Conservation (phyloP, 1,140 invertebrate genomes). For the Halyomorpha halys region DNA sequence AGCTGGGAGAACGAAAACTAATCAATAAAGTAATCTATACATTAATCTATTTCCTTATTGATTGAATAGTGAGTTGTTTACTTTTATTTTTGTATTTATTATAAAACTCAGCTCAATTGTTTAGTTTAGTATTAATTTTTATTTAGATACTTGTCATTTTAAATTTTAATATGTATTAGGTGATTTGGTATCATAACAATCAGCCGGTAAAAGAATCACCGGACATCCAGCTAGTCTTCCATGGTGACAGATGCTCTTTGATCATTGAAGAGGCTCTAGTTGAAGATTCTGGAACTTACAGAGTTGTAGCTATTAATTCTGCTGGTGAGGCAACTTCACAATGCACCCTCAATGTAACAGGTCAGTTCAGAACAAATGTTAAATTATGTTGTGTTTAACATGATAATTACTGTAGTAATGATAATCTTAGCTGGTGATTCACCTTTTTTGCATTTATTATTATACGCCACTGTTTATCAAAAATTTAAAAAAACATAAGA, state of each 20-base stretch:
- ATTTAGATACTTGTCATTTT: not conserved
- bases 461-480: no score
- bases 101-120: no score
- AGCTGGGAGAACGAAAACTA: no score
- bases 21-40: no score
- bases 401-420: no score
- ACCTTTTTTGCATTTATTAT: no score
- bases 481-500: no score
- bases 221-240: constrained; percentile 68
- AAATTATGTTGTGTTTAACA: no score
- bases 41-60: no score
- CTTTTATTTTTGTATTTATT: no score
- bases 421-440: no score
- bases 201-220: constrained; percentile 72
- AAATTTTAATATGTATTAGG: constrained; percentile 35
- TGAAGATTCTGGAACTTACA: constrained; percentile 68
- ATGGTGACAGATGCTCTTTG: constrained; percentile 69
- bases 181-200: constrained; percentile 79
- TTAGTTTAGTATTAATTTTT: not conserved
- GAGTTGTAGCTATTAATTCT: constrained; percentile 69
- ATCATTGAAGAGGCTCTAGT: constrained; percentile 61
- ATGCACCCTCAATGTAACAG: constrained; percentile 50
- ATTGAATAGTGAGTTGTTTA: no score
- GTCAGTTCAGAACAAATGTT: constrained; percentile 28
- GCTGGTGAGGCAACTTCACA: constrained; percentile 65